phyloP scores from a whole-genome alignment of 2,888 invertebrate species.

The Trachelus tabidus region DNA sequence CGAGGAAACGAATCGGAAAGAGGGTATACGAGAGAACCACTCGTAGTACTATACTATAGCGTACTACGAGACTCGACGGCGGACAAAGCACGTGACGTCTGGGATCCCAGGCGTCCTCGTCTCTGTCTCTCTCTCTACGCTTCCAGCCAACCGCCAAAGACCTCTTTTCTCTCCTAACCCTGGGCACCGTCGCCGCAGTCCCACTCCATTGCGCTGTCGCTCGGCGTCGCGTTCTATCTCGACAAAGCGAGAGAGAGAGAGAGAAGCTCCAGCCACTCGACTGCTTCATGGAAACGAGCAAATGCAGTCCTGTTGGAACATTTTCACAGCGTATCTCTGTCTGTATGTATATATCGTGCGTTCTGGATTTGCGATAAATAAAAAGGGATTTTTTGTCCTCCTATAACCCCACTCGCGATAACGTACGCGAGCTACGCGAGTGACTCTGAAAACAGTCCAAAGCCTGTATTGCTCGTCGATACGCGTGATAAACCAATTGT shows the following conservation, averaged over 20 bases:
- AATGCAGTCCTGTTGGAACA: neutral
- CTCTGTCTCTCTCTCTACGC: neutral
- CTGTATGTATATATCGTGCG: neutral
- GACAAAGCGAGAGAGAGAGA: neutral
- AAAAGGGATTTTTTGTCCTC: neutral
- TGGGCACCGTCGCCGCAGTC: neutral
- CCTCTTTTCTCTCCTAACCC: neutral
- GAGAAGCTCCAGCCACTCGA: neutral
- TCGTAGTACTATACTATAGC: conserved; percentile 5
- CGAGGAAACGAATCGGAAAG: conserved; percentile 26
- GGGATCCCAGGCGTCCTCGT: conserved; percentile 45
- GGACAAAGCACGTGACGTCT: conserved; percentile 53
- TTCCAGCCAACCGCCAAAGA: conserved; percentile 13
- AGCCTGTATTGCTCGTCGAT: neutral
- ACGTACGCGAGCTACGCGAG: neutral
- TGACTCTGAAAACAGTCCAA: neutral
- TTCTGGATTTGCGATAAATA: neutral
- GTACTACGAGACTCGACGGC: conserved; percentile 18
- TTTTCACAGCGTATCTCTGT: neutral
- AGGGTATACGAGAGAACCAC: conserved; percentile 6
- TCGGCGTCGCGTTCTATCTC: neutral
- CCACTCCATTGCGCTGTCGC: neutral
- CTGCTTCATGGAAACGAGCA: neutral
- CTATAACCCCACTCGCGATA: neutral
- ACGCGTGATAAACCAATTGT: neutral